phyloP scores from a whole-genome alignment of 2,113 vertebrate species.

The Orthonyx spaldingii region DNA sequence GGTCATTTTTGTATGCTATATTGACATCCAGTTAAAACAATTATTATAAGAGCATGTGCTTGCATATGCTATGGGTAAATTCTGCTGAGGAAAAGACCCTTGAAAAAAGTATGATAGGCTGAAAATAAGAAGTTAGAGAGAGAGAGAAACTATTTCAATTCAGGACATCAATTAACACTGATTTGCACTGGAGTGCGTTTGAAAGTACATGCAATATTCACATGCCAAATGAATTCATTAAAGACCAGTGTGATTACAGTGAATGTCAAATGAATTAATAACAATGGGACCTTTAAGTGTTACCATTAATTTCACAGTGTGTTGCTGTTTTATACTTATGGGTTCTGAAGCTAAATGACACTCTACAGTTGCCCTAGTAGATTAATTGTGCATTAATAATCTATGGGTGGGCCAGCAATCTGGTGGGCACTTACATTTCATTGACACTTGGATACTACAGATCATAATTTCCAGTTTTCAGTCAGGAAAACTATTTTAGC shows the following conservation, averaged over 20 bases:
- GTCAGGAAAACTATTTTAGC: constrained; percentile 42
- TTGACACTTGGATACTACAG: constrained; percentile 48
- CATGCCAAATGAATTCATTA: constrained; percentile 75
- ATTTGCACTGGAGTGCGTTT: constrained; percentile 58
- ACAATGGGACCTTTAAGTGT: constrained; percentile 76
- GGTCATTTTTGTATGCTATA: neutral
- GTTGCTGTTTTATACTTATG: constrained; percentile 73
- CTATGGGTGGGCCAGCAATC: constrained; percentile 65
- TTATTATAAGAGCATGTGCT: neutral
- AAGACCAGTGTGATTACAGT: constrained; percentile 74
- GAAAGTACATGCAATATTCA: constrained; percentile 67
- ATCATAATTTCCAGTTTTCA: constrained; percentile 63
- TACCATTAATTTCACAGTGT: constrained; percentile 78
- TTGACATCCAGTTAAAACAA: neutral
- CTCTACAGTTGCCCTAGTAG: constrained; percentile 67
- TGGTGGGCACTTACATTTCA: constrained; percentile 66
- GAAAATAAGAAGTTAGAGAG: neutral
- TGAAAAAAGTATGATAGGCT: neutral
- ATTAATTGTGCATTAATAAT: constrained; percentile 79
- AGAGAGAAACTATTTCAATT: constrained; percentile 16
- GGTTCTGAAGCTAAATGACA: constrained; percentile 76
- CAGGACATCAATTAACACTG: constrained; percentile 62
- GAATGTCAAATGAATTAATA: constrained; percentile 82
- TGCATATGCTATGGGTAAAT: neutral
- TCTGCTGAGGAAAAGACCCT: neutral